Base-by-base conservation (phyloP, 2,113 vertebrate genomes). In the Alethe castanea region DNA sequence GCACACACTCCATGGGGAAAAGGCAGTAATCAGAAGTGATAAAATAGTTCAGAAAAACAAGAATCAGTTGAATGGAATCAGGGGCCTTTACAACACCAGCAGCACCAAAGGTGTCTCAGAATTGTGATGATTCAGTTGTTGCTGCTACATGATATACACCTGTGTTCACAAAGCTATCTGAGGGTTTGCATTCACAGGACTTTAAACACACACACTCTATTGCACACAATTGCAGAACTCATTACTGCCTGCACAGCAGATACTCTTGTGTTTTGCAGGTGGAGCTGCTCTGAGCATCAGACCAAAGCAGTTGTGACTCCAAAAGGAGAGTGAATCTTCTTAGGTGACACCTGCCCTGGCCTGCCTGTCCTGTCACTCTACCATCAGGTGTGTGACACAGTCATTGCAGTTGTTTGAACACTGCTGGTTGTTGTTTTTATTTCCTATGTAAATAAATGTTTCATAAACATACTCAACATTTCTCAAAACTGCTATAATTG, bases 371-470 rank as follows among this genome's bases (percentile, higher is more conserved):
- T 72, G 74, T 36, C 28, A 8, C 70, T 31, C 59, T 15, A 2
- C 26, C 33, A 14, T 33, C 8, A 59, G 36, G 12, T 28, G 20
- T 3, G 1, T n/a, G 67, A 65, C 47, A 54, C 80, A 72, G 66
- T 76, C 61, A 47, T 4, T 12, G 33, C 73, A 64, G 73, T 31
- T 80, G 29, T 48, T 52, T 38, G 35, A 94, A 62, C 20, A 12
- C 60, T 74, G 85, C 64, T 81, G 65, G 31, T 29, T 36, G 33
- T 56, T 66, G 62, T 56, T 86, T 90, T 66, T 26, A 88, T 73
- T 90, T 83, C 44, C 52, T 44, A 3, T 73, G 81, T 94, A 95
- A 96, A 94, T 86, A 95, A 86, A 62, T 9, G 9, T 33, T 65
- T 31, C 6, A 9, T 42, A 62, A 91, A 82, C 81, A 56, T 33